Evolutionary conservation across 2,797 vertebrate species (phyloP), one percentile per base, ranked within the genome.

Genomic region (Sciurus vulgaris): DNA sequence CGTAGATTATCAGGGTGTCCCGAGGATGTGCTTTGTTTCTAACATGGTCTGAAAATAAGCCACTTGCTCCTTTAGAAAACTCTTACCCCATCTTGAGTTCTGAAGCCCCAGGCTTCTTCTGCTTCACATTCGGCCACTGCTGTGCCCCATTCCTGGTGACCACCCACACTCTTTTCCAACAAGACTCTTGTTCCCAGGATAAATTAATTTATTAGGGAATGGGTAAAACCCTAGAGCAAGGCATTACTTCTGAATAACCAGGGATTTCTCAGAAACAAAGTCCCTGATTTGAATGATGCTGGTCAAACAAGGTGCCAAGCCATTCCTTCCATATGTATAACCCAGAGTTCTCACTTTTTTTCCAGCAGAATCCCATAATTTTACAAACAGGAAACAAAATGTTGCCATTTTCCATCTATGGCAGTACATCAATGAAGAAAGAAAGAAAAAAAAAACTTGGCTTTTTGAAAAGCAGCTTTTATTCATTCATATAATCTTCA

Each of bases 401-500:
- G 61, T 72, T 97, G 54, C 93, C 38, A 85, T 73, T 87, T 56
- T 93, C 78, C 72, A 74, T 72, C 76, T 74, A 78, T 76, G 86
- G 72, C 73, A 94, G 44, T n/a, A 83, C 85, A 96, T 89, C 79
- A 95, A 81, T 20, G 2, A 17, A 17, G 54, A 44, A n/a, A 44
- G 83, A 63, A 63, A 18, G 14, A 8, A 51, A 30, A 3, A 28
- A 70, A 65, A n/a, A 24, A 4, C 63, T 67, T 77, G 65, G 65
- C n/a, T 82, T 94, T 95, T 97, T 85, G 69, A 86, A 94, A 92
- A 92, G 85, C 90, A 97, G 88, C 85, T 96, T 97, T 96, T 93
- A 95, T 92, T 96, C 92, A 96, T 97, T 96, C 97, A 96, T 69
- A 94, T 70, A 93, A 95, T 97, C 95, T 94, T 74, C 91, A 90